A percentile compares a stretch with the other conserved stretches of the same genome.
phyloP scores from a whole-genome alignment of 2,113 vertebrate species.

The Atlantisia rogersi region DNA sequence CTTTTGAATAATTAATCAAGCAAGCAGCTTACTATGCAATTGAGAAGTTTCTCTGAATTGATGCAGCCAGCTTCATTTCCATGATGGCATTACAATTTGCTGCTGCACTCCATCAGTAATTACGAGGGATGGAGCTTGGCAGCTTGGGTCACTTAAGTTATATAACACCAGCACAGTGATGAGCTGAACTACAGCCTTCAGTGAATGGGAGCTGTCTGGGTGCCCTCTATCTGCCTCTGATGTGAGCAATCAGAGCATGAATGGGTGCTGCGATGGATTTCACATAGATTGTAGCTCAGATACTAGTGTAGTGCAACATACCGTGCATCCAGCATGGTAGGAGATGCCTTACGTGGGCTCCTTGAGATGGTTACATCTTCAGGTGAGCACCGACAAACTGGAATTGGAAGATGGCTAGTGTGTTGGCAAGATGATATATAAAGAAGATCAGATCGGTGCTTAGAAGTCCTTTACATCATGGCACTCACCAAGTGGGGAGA shows the following conservation, averaged over 20 bases:
- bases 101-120: constrained; percentile 24
- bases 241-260: not conserved
- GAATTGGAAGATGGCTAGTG: not conserved
- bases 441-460: not conserved
- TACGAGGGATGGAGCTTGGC: constrained; percentile 1
- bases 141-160: not conserved
- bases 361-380: not conserved
- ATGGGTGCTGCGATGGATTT: not conserved
- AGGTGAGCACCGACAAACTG: not conserved
- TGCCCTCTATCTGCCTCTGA: not conserved
- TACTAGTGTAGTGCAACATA: not conserved
- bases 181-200: not conserved
- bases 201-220: not conserved
- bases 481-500: not conserved
- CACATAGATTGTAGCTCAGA: not conserved
- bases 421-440: not conserved
- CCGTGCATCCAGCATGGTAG: not conserved
- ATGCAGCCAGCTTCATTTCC: constrained; percentile 36
- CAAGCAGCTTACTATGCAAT: not conserved
- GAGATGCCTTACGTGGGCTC: not conserved
- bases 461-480: not conserved
- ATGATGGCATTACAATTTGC: not conserved
- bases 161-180: not conserved
- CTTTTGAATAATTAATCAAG: constrained; percentile 56
- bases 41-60: constrained; percentile 11